Conservation (phyloP, 2,113 vertebrate genomes). For the Rafetus swinhoei region DNA sequence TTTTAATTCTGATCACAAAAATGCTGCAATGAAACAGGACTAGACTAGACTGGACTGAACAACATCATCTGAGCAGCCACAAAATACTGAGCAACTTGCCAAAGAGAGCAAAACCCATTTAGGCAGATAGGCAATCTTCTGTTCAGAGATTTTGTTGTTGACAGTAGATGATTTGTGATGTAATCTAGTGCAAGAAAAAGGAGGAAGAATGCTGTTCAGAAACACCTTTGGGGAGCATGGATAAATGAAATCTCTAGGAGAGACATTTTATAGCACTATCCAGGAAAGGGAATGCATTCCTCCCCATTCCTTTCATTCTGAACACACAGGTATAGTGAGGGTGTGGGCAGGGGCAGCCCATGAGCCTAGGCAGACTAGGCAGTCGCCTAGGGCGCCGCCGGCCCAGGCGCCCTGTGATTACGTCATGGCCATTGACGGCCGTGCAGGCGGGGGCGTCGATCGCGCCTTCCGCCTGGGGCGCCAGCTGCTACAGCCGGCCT, state of each 20-base stretch:
- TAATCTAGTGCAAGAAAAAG: background rate
- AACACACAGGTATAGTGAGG: too few relatives aligned
- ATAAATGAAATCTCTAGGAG: background rate
- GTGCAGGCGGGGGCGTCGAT: too few relatives aligned
- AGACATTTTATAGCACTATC: background rate
- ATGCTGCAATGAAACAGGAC: background rate
- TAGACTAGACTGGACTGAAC: background rate
- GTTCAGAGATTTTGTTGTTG: background rate
- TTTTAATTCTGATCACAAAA: conserved; percentile 17
- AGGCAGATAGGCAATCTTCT: background rate
- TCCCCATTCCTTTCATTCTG: background rate
- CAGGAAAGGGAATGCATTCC: background rate
- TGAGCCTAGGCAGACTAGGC: too few relatives aligned
- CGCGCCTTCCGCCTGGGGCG: too few relatives aligned
- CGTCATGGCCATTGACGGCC: too few relatives aligned
- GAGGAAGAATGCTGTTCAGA: background rate
- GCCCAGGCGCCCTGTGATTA: too few relatives aligned
- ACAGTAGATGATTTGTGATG: background rate
- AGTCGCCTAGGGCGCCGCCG: too few relatives aligned
- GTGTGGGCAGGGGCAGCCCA: too few relatives aligned
- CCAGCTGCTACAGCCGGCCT: too few relatives aligned
- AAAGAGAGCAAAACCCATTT: background rate
- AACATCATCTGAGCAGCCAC: background rate
- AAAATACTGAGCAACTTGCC: background rate
- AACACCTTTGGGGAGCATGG: background rate